phyloP scores from a whole-genome alignment of 1,140 invertebrate genomes.

The Lordiphosa stackelbergi region DNA sequence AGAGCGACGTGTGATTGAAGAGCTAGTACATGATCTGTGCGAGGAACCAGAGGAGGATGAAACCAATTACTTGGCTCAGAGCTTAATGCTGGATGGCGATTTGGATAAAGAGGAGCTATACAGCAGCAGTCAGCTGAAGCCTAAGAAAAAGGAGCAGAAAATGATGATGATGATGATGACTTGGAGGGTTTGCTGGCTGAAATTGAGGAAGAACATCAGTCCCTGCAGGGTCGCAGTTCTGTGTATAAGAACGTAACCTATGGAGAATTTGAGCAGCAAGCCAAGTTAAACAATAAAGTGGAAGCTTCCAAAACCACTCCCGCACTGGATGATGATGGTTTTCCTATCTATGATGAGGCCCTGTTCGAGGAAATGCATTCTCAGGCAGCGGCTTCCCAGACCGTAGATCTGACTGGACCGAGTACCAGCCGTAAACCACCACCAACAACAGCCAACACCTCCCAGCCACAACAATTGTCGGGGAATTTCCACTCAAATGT shows the following conservation, averaged over 20 bases:
- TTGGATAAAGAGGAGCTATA: conserved; percentile 43
- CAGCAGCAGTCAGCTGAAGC: conserved; percentile 17
- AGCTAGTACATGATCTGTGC: conserved; percentile 42
- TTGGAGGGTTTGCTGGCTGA: conserved; percentile 56
- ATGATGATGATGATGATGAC: conserved; percentile 48
- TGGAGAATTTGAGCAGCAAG: conserved; percentile 43
- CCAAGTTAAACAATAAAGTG: conserved; percentile 4
- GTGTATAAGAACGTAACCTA: conserved; percentile 53
- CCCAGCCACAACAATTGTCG: conserved; percentile 39
- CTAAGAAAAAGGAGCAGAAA: conserved; percentile 9
- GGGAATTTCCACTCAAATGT: conserved; percentile 84
- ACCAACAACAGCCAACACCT: background rate
- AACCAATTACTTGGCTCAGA: conserved; percentile 39
- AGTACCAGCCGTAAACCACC: background rate
- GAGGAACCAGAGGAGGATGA: conserved; percentile 27
- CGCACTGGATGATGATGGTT: conserved; percentile 64
- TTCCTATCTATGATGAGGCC: conserved; percentile 58
- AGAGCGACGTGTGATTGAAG: conserved; percentile 20
- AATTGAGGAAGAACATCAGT: conserved; percentile 53
- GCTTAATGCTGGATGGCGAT: conserved; percentile 51
- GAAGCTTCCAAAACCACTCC: conserved; percentile 1
- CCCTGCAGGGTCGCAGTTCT: conserved; percentile 53
- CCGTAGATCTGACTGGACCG: conserved; percentile 2
- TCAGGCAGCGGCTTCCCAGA: conserved; percentile 28
- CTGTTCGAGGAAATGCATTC: conserved; percentile 58